These are phyloP conservation scores for Chrysomela aeneicollis DNA, from an alignment of 2,888 invertebrate species.

Conservation along the genomic window DNA sequence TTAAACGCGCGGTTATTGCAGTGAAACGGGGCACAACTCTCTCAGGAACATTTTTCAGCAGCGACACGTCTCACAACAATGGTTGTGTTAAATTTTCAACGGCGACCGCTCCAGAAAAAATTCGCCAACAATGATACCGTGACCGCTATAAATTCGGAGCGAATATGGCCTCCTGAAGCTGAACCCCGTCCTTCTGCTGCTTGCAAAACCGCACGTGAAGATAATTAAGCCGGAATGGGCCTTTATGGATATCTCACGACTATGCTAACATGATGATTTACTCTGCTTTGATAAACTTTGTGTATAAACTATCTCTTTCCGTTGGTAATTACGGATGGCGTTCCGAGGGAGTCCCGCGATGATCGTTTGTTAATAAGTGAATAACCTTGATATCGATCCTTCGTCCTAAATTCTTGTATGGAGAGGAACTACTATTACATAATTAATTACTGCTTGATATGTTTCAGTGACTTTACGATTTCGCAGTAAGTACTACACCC, in stretches of 20 bases:
- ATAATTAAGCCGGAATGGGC: constrained; percentile 59
- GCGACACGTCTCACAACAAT: constrained; percentile 41
- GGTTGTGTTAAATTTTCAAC: constrained; percentile 48
- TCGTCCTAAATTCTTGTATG: background rate
- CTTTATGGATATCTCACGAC: constrained; percentile 59
- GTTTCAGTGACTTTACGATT: too few relatives aligned
- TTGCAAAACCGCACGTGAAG: constrained; percentile 59
- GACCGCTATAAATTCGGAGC: constrained; percentile 54
- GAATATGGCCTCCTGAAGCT: constrained; percentile 53
- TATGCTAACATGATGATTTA: constrained; percentile 57
- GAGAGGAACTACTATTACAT: background rate
- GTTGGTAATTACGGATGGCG: constrained; percentile 50
- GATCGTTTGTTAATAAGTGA: constrained; percentile 27
- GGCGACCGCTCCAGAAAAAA: constrained; percentile 40
- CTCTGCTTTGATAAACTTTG: constrained; percentile 58
- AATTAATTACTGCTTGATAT: background rate
- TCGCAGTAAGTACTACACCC: too few relatives aligned
- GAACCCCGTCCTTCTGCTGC: constrained; percentile 48
- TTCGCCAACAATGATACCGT: constrained; percentile 55
- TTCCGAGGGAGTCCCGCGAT: constrained; percentile 34
- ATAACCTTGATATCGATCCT: constrained; percentile 6
- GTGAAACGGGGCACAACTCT: background rate
- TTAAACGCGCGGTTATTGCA: constrained; percentile 1
- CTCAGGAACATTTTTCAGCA: background rate
- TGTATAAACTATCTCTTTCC: constrained; percentile 56